These are phyloP conservation scores for Fulmarus glacialis DNA, from an alignment of 2,113 vertebrate genomes.

Conservation along the genomic window DNA sequence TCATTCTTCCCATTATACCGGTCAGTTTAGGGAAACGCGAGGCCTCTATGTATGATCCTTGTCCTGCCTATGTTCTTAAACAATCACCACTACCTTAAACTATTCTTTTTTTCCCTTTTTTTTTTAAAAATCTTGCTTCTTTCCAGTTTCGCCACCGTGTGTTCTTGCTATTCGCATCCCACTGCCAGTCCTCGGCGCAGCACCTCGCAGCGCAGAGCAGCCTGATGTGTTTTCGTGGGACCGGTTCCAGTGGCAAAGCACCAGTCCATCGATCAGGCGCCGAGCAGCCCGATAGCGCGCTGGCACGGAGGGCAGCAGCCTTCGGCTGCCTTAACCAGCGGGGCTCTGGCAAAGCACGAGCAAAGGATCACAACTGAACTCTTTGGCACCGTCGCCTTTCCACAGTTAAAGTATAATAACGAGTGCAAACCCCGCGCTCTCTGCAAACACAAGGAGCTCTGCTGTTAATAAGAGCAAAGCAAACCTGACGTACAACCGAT, in stretches of 20 bases:
- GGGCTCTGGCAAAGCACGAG: background rate
- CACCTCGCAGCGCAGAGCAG: background rate
- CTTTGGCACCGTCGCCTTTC: background rate
- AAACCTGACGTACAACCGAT: background rate
- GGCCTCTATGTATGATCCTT: background rate
- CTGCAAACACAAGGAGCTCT: background rate
- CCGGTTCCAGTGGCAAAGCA: background rate
- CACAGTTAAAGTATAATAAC: background rate
- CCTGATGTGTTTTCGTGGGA: background rate
- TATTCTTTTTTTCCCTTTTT: background rate
- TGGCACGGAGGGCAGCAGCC: background rate
- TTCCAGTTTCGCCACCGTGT: background rate
- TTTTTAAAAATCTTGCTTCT: background rate
- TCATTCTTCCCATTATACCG: background rate
- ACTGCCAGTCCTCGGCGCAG: background rate
- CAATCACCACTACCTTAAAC: background rate
- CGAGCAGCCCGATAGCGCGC: rapidly evolving
- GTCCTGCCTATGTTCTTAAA: background rate
- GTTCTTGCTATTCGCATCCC: background rate
- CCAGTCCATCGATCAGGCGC: background rate
- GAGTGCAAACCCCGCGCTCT: background rate
- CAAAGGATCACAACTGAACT: background rate
- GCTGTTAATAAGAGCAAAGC: background rate
- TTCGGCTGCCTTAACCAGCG: background rate
- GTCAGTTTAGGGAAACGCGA: background rate